These are phyloP conservation scores for Pollimyrus isidori DNA, from an alignment of 2,113 vertebrate genomes.

Conservation along the genomic window DNA sequence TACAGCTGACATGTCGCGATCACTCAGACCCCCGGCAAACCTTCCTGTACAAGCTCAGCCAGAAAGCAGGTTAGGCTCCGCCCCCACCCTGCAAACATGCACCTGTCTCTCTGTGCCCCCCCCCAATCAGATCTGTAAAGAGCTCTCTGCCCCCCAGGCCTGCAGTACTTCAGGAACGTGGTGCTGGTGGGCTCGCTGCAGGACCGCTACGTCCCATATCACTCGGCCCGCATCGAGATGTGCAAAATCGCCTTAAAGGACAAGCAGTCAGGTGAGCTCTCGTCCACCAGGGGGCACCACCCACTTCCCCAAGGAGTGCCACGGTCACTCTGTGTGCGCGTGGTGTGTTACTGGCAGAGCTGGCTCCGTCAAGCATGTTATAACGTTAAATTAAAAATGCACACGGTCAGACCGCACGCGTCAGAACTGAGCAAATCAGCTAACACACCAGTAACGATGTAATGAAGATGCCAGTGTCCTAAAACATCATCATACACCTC, in stretches of 20 bases:
- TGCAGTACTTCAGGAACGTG: slow-evolving; percentile 95
- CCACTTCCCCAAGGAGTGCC: neutral
- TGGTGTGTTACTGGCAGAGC: neutral
- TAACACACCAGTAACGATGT: neutral
- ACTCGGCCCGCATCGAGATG: slow-evolving; percentile 97
- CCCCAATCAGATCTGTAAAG: neutral
- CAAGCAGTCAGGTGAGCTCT: slow-evolving; percentile 85
- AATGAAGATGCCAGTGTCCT: neutral
- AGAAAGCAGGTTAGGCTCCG: slow-evolving; percentile 82
- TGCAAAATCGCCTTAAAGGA: slow-evolving; percentile 99
- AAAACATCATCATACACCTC: neutral
- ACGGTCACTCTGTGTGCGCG: no score
- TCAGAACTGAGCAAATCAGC: neutral
- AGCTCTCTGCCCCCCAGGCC: slow-evolving; percentile 56
- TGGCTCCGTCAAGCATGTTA: neutral
- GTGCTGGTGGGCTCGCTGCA: slow-evolving; percentile 93
- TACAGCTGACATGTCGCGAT: slow-evolving; percentile 92
- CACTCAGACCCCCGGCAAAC: slow-evolving; percentile 95
- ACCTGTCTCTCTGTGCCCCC: neutral
- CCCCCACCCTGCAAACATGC: neutral
- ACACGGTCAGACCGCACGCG: neutral
- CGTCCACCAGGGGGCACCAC: neutral
- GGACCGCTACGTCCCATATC: slow-evolving; percentile 96
- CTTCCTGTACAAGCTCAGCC: slow-evolving; percentile 97
- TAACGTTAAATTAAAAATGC: neutral